A percentile compares a stretch with the other conserved stretches of the same genome.
These are phyloP conservation scores for Mesitornis unicolor DNA, from an alignment of 2,113 vertebrate genomes.

Conservation along the genomic window DNA sequence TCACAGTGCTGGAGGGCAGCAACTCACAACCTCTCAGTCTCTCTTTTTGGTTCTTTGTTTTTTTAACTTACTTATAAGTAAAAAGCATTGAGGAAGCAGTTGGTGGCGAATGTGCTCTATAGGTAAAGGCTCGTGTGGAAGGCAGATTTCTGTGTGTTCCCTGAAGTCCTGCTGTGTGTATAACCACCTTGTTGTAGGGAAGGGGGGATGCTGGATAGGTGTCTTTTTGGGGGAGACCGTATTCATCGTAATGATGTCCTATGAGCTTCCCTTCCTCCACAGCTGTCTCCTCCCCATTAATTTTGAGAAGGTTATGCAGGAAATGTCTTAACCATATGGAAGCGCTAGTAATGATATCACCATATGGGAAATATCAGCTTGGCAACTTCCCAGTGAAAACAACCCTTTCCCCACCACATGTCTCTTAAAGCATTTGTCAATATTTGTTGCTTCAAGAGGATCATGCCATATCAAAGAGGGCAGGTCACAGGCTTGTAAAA, in stretches of 20 bases:
- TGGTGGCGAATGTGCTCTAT: neutral
- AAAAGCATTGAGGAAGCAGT: neutral
- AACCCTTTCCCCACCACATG: neutral
- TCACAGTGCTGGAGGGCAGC: neutral
- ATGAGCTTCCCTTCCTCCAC: neutral
- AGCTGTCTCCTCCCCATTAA: neutral
- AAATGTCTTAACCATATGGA: slow-evolving; percentile 54
- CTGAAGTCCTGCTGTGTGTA: neutral
- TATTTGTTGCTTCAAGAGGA: neutral
- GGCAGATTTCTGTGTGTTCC: neutral
- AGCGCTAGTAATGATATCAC: neutral
- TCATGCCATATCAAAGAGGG: neutral
- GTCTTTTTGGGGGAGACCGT: fast-evolving
- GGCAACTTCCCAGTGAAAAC: slow-evolving; percentile 38
- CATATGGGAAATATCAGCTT: slow-evolving; percentile 46
- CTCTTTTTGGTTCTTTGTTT: neutral
- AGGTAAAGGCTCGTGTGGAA: neutral
- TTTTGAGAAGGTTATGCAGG: slow-evolving; percentile 3
- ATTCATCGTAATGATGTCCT: neutral
- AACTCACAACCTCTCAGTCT: neutral
- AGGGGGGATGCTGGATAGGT: neutral
- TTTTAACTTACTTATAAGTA: neutral
- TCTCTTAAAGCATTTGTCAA: neutral
- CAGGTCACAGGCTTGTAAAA: neutral
- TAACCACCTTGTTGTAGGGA: neutral